Base-by-base conservation (phyloP, 2,113 vertebrate species). In the Actinemys pallida region DNA sequence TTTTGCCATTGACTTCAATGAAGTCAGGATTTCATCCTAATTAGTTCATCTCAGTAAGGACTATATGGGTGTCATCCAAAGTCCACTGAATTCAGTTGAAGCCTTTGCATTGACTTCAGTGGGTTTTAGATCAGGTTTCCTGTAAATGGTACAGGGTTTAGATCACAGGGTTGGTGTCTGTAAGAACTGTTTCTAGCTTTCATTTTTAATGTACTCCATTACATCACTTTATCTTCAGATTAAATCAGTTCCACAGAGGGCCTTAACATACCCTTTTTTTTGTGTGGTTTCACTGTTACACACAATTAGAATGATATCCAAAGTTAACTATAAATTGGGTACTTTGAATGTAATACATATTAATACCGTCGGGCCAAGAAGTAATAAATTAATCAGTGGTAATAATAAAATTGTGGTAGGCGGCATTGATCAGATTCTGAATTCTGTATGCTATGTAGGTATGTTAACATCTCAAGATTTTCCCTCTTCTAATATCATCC, bases 301-400 rank as follows among this genome's bases (percentile, higher is more conserved):
- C 42, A 47, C 75, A 47, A 47, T 78, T 45, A 78, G 42, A 78
- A 47, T 78, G n/a, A 78, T 47, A 47, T 78, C 75, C 75, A 78
- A 47, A 78, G 75, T 78, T 47, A 76, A 16, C 39, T 50, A 81
- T 81, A 52, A 35, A 35, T 81, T 50, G 13, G 31, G 31, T 5
- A 25, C 25, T 87, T 59, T 72, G 47, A 50, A 69, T 3, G 1
- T 19, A 11, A 6, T 39, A n/a, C 31, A 10, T 53, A 45, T 90
- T 83, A 50, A 83, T 47, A 42, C 24, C 10, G 12, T 12, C 42
- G 42, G 29, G 25, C 65, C 65, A 39, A 81, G n/a, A 91, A 75
- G 86, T 88, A 83, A 75, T 62, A n/a, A 53, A 35, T 92, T 84
- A 75, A 86, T 86, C 50, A 76, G n/a, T 35, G 45, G 24, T 47